These are phyloP conservation scores for Lasioglossum lativentre DNA, from an alignment of 2,888 invertebrate species.

Conservation along the genomic window DNA sequence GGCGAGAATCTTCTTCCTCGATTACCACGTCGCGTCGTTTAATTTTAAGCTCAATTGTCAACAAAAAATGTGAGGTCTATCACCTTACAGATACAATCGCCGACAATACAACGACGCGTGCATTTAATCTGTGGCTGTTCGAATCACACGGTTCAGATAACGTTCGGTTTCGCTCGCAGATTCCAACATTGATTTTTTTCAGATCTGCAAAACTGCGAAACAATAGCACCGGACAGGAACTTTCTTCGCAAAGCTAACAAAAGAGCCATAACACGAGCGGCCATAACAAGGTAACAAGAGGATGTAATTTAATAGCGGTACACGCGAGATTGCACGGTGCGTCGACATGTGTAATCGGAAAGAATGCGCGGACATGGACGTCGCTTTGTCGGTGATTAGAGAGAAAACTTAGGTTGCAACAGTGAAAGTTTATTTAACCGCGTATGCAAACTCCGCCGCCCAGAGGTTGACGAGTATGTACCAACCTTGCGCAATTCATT, in stretches of 20 bases:
- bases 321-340: background rate
- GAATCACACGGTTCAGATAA: background rate
- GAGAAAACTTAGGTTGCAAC: slow-evolving; percentile 13
- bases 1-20: background rate
- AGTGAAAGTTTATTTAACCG: slow-evolving; percentile 44
- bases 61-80: background rate
- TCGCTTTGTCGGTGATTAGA: slow-evolving; percentile 6
- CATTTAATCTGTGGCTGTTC: background rate
- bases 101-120: background rate
- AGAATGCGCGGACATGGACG: slow-evolving; percentile 3
- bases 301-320: slow-evolving; percentile 17
- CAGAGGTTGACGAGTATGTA: background rate
- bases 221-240: background rate
- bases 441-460: background rate
- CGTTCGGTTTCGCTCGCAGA: background rate
- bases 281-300: background rate
- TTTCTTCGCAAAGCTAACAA: background rate
- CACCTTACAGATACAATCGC: background rate
- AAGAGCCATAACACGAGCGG: background rate
- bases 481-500: slow-evolving; percentile 1
- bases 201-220: background rate
- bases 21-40: background rate
- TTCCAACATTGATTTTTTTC: background rate
- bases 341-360: background rate
- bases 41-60: background rate